These are phyloP conservation scores for Ailuropoda melanoleuca DNA, from an alignment of 2,113 vertebrate species.

Conservation along the genomic window DNA sequence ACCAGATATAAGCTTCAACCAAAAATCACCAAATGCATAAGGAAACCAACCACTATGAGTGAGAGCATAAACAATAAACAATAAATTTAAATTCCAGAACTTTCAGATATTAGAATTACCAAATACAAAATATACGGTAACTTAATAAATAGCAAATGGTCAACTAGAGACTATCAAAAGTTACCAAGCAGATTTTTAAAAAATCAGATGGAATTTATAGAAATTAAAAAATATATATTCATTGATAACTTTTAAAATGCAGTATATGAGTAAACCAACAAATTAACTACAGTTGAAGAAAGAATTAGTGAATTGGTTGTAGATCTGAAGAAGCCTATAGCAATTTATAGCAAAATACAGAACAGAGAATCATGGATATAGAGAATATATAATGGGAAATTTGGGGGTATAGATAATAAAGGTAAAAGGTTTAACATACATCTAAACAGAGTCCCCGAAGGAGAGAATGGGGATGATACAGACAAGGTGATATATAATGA, in stretches of 20 bases:
- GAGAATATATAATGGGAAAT: background rate
- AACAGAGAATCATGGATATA: background rate
- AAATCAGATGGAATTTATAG: background rate
- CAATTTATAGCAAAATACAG: background rate
- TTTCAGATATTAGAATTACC: background rate
- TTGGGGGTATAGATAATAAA: background rate
- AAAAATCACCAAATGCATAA: background rate
- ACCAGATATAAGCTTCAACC: background rate
- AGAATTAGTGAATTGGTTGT: background rate
- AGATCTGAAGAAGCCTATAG: conserved; percentile 8
- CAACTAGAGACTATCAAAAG: background rate
- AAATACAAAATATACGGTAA: background rate
- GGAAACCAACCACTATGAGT: background rate
- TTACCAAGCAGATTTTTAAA: background rate
- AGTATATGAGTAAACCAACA: background rate
- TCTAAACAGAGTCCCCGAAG: background rate
- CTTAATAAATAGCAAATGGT: background rate
- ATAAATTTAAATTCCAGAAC: background rate
- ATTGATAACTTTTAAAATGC: background rate
- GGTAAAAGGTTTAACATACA: background rate
- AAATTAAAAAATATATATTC: conserved; percentile 1
- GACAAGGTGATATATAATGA: background rate
- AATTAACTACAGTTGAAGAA: background rate
- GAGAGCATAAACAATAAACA: background rate
- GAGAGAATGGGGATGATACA: background rate